Conservation (phyloP, 2,888 invertebrate genomes). For the Rhagium mordax region DNA sequence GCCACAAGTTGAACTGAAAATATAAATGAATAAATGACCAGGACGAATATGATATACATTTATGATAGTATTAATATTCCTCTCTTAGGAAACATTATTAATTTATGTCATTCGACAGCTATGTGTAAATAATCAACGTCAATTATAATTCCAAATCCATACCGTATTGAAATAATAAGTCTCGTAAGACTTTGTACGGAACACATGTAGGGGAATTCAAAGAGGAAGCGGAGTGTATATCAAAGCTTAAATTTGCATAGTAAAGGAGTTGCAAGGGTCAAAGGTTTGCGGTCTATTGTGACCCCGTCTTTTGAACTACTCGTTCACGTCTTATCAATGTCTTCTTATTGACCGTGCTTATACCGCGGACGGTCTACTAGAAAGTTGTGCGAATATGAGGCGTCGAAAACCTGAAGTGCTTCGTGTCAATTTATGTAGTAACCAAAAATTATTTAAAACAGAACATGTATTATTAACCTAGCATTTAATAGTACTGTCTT, state of each 20-base stretch:
- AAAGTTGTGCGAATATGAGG: constrained; percentile 4
- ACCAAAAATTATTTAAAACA: background rate
- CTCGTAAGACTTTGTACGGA: background rate
- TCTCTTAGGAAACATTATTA: too few species aligned
- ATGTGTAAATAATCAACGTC: background rate
- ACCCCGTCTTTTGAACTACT: constrained; percentile 38
- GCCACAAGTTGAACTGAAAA: too few species aligned
- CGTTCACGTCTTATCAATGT: constrained; percentile 30
- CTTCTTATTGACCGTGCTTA: constrained; percentile 25
- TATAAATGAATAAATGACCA: too few species aligned
- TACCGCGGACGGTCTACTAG: background rate
- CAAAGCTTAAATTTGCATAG: constrained; percentile 55
- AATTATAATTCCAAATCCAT: constrained; percentile 9
- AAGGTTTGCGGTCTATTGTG: constrained; percentile 48
- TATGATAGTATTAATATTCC: too few species aligned
- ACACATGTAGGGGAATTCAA: constrained; percentile 35
- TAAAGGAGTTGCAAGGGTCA: constrained; percentile 49
- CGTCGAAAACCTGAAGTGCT: background rate
- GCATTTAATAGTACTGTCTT: too few species aligned
- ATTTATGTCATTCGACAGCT: too few species aligned
- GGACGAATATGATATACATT: too few species aligned
- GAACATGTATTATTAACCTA: background rate
- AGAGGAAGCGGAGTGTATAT: constrained; percentile 50
- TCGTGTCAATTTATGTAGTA: background rate
- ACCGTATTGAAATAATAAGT: constrained; percentile 28